phyloP scores from a whole-genome alignment of 2,113 vertebrate species.

The Neoarius graeffei region DNA sequence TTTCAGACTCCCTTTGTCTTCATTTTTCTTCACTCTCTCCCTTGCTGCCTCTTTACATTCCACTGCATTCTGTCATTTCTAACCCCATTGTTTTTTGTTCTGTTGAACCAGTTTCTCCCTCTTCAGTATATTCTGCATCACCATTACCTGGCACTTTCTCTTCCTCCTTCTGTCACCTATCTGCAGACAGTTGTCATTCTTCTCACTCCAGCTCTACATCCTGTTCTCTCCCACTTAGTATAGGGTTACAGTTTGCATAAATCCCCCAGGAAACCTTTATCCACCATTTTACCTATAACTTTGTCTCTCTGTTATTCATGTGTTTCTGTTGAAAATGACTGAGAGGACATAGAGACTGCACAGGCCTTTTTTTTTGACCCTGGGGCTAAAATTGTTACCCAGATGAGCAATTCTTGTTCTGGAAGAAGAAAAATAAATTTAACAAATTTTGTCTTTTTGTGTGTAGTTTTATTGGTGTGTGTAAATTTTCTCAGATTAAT shows the following conservation, averaged over 20 bases:
- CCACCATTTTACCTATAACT: neutral
- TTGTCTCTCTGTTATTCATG: neutral
- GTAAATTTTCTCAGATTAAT: neutral
- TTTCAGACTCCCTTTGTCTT: neutral
- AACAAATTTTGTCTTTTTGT: neutral
- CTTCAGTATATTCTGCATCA: neutral
- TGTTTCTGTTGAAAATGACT: conserved; percentile 2
- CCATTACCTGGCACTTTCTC: neutral
- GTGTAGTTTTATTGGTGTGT: conserved; percentile 15
- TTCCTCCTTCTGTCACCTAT: neutral
- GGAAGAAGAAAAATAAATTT: neutral
- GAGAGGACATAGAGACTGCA: neutral
- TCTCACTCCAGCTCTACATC: conserved; percentile 9
- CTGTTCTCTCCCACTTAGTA: neutral
- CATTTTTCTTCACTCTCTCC: neutral
- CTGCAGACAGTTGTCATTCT: neutral
- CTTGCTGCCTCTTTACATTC: neutral
- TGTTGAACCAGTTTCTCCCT: neutral
- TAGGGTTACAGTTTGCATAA: conserved; percentile 33
- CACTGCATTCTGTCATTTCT: conserved; percentile 1
- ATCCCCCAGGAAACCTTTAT: conserved; percentile 22
- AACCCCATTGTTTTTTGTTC: neutral
- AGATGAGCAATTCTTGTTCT: neutral
- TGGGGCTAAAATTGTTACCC: neutral
- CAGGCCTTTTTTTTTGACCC: conserved; percentile 19